These are phyloP conservation scores for Leptura quadrifasciata DNA, from an alignment of 2,888 invertebrate genomes.

Conservation along the genomic window DNA sequence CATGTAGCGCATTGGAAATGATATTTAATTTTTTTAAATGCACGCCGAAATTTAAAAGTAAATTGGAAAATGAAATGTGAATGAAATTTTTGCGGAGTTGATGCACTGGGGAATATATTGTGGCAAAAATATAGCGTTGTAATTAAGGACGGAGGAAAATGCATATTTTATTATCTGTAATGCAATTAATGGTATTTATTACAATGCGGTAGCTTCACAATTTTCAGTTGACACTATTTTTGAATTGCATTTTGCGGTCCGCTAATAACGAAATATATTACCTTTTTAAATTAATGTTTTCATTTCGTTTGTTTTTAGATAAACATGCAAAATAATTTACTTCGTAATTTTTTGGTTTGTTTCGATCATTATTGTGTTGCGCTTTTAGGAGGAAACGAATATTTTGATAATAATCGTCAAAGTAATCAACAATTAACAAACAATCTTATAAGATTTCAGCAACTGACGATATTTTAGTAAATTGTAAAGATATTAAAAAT, in stretches of 20 bases:
- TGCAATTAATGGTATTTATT: constrained; percentile 27
- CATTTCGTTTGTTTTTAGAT: constrained; percentile 21
- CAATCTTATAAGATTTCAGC: too few species aligned
- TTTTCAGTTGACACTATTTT: constrained; percentile 26
- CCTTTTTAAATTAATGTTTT: constrained; percentile 22
- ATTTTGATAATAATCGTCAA: too few species aligned
- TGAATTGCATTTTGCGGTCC: constrained; percentile 19
- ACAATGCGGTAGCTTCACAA: constrained; percentile 19
- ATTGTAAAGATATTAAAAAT: too few species aligned
- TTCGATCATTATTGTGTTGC: too few species aligned
- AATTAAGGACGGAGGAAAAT: constrained; percentile 21
- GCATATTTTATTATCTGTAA: constrained; percentile 16
- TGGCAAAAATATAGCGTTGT: constrained; percentile 7
- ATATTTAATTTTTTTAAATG: neutral
- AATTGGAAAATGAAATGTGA: neutral
- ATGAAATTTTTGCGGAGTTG: constrained; percentile 1
- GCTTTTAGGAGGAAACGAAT: too few species aligned
- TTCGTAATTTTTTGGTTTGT: neutral
- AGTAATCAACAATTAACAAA: too few species aligned
- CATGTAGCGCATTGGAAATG: neutral
- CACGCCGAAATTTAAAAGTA: neutral
- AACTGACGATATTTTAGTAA: too few species aligned
- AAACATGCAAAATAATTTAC: neutral
- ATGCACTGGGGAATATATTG: neutral
- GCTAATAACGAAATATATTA: constrained; percentile 25